Evolutionary conservation across 2,113 vertebrate genomes (phyloP).

Genomic region (Tympanuchus pallidicinctus): DNA sequence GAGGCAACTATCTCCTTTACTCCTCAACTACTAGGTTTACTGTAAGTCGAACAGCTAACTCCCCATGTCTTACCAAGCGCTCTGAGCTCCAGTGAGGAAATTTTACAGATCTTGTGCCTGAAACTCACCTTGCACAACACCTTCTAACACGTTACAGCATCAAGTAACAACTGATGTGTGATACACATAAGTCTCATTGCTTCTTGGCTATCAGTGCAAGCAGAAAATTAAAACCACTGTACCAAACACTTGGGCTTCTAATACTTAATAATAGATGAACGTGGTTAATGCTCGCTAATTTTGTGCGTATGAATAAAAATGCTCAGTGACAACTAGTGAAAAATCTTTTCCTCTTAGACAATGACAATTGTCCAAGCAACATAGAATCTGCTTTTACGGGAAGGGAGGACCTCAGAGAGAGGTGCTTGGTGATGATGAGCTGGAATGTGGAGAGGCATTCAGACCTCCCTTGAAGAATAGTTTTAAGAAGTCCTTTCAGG

Average conservation of each 20-base stretch:
- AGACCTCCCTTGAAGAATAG: background rate
- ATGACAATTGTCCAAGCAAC: background rate
- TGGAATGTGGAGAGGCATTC: background rate
- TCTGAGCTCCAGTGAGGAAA: background rate
- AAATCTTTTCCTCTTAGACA: background rate
- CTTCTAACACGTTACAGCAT: background rate
- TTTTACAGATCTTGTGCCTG: background rate
- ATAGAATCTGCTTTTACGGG: background rate
- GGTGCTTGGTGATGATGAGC: background rate
- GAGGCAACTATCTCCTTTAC: background rate
- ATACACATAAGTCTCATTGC: background rate
- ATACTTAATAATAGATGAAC: background rate
- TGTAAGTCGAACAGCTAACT: background rate
- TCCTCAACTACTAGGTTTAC: background rate
- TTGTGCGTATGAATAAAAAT: background rate
- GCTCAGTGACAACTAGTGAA: background rate
- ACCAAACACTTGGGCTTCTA: background rate
- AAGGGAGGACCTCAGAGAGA: background rate
- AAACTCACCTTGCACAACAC: background rate
- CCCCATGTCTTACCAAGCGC: background rate
- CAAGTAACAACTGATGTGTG: background rate
- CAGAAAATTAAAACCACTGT: background rate
- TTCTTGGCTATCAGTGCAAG: background rate
- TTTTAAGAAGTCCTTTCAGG: background rate
- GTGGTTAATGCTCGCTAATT: background rate